Evolutionary conservation across 2,888 invertebrate genomes (phyloP), one percentile per base, ranked within the genome.

Genomic region (Tipula helvola): DNA sequence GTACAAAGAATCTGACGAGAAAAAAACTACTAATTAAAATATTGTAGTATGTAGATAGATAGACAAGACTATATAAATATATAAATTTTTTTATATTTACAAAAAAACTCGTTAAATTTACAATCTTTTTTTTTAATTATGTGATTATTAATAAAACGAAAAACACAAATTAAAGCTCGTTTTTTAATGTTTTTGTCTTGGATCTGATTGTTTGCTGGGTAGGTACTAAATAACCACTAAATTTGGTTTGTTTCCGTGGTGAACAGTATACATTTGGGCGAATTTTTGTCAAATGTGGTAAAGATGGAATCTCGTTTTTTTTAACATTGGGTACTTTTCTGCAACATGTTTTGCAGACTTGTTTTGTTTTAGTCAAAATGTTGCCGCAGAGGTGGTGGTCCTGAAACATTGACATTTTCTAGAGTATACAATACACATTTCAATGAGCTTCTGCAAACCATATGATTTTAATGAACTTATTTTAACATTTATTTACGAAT

Each of bases 1-100:
- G 97, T 97, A 96, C 94, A 96, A 96, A 92, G 96, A 96, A 88
- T 89, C 92, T n/a, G 96, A 96, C 87, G 95, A 95, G 85, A 92
- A 93, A 87, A 92, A 91, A 87, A 88, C 28, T 1, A 28, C 47
- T 86, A 42, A 47, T 5, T 42, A 42, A 18, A 86, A 42, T 18
- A 86, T 3, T 13, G 36, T 86, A 13, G n/a, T 71, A 71, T 71
- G 71, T 71, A 28, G 28, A 71, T 71, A 28, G 28, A 71, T 71
- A 71, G 71, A 71, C 71, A 71, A 71, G 71, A 71, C 71, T 71
- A 71, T 71, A 71, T 71, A 71, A 71, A 71, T 71, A 28, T 71
- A 71, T 71, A 71, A 71, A 28, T 71, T 52, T 39, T 71, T 71
- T 71, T 71, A 71, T 71, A 71, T 71, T 71, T 57, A 28, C n/a